Evolutionary conservation across 2,113 vertebrate species (phyloP).

Genomic region (Corythaixoides concolor): DNA sequence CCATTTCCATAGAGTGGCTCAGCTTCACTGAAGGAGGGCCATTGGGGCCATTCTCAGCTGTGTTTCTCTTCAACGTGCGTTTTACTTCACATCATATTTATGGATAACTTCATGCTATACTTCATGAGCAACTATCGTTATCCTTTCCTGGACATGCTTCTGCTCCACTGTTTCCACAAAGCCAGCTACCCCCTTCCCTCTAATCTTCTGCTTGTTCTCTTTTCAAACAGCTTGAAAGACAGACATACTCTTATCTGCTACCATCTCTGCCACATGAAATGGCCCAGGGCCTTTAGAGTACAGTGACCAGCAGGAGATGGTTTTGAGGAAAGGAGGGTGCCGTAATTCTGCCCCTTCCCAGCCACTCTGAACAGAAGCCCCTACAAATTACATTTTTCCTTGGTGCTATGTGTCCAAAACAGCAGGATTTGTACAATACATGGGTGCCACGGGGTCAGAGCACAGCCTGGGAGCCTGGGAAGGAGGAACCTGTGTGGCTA

Average conservation of each 20-base stretch:
- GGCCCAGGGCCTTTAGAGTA: background rate
- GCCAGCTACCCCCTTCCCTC: background rate
- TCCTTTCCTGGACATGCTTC: background rate
- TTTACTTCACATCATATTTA: background rate
- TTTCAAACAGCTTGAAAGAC: background rate
- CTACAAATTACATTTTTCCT: fast-evolving
- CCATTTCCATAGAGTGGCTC: background rate
- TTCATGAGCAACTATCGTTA: background rate
- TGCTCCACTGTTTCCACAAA: background rate
- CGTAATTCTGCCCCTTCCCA: background rate
- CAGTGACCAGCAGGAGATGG: background rate
- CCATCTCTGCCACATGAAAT: background rate
- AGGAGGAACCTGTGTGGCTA: background rate
- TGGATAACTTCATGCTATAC: background rate
- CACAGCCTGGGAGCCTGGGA: background rate
- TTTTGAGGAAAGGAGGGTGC: background rate
- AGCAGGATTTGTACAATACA: background rate
- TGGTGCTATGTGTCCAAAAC: fast-evolving
- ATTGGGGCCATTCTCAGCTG: fast-evolving
- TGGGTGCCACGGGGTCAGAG: background rate
- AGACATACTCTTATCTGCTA: background rate
- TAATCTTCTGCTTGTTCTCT: background rate
- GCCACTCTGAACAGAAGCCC: background rate
- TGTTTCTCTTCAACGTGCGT: background rate
- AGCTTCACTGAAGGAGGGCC: background rate